Evolutionary conservation across 1,140 invertebrate species (phyloP), one percentile per base, ranked within the genome.

Genomic region (Ephestia elutella): DNA sequence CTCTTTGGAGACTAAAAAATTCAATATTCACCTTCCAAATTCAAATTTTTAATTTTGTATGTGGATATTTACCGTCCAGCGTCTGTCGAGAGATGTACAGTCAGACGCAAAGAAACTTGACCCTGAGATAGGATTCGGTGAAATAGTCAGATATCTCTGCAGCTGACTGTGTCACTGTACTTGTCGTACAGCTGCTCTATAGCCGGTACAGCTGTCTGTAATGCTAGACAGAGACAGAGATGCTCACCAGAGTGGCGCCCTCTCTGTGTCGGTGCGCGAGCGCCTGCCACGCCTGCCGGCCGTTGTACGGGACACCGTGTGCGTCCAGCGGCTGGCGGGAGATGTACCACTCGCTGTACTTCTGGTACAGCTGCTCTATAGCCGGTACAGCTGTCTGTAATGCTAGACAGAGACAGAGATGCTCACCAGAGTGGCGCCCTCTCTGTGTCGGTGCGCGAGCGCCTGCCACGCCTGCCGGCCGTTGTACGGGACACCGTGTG

Each of bases 401-500:
- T n/a, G n/a, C n/a, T n/a, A n/a, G n/a, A n/a, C n/a, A n/a, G n/a
- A n/a, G n/a, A n/a, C n/a, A n/a, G n/a, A 62, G n/a, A n/a, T n/a
- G n/a, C 80, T 87, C 50, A 95, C 90, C 62, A 92, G 89, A 18
- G 91, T 88, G 9, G 93, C 93, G 11, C 87, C 81, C 5, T 89
- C 72, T 32, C 87, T 86, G 49, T 91, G 73, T 49, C 91, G 75
- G 75, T 92, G 79, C 25, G 92, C 78, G 1, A 94, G 75, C 30
- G 90, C 70, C 73, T 95, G 92, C 95, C 95, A 97, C 54, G 92
- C 91, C 63, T 93, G 92, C 7, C 96, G 86, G 4, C 91, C 86
- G 77, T 96, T 96, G 55, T 85, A 70, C 5, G 78, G 73, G 11
- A 82, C 68, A 4, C 81, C 65, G 0, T 76, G 73, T 38, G 81